A percentile compares a stretch with the other conserved stretches of the same genome.
Evolutionary conservation across 2,797 vertebrate genomes (phyloP).

Genomic region (Geotrypetes seraphini): DNA sequence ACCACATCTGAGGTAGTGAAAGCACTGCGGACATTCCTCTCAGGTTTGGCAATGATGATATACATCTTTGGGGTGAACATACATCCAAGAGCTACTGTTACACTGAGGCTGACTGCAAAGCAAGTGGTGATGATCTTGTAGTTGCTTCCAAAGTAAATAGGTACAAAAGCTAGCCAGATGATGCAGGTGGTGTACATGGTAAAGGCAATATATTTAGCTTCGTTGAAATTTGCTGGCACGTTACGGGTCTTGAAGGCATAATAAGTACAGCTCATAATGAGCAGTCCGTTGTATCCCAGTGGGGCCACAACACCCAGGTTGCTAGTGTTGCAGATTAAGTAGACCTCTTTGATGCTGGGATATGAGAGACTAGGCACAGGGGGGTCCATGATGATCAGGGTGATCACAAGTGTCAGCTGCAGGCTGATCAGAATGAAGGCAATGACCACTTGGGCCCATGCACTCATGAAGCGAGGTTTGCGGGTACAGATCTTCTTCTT

Average conservation of each 20-base stretch:
- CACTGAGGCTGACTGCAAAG: conserved; percentile 94
- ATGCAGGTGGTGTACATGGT: conserved; percentile 76
- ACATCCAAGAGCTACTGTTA: conserved; percentile 92
- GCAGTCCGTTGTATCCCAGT: conserved; percentile 91
- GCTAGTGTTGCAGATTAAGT: conserved; percentile 96
- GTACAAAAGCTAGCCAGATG: conserved; percentile 80
- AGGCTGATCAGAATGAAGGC: conserved; percentile 87
- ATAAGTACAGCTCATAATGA: conserved; percentile 98
- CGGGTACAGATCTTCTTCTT: conserved; percentile 98
- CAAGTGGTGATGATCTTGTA: conserved; percentile 99
- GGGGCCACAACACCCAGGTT: conserved; percentile 91
- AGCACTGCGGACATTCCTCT: conserved; percentile 95
- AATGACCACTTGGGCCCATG: conserved; percentile 93
- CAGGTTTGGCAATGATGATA: conserved; percentile 96
- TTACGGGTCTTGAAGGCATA: conserved; percentile 98
- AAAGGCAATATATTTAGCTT: conserved; percentile 73
- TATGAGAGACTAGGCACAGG: conserved; percentile 88
- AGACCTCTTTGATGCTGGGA: conserved; percentile 93
- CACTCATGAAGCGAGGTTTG: conserved; percentile 96
- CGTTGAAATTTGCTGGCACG: conserved; percentile 82
- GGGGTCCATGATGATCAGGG: conserved; percentile 88
- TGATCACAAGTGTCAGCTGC: conserved; percentile 84
- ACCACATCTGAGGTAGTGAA: conserved; percentile 97
- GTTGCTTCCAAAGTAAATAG: conserved; percentile 97
- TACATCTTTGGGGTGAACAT: conserved; percentile 99